A percentile compares a stretch with the other conserved stretches of the same genome.
phyloP scores from a whole-genome alignment of 1,140 invertebrate genomes.

The Drosophila cardini region DNA sequence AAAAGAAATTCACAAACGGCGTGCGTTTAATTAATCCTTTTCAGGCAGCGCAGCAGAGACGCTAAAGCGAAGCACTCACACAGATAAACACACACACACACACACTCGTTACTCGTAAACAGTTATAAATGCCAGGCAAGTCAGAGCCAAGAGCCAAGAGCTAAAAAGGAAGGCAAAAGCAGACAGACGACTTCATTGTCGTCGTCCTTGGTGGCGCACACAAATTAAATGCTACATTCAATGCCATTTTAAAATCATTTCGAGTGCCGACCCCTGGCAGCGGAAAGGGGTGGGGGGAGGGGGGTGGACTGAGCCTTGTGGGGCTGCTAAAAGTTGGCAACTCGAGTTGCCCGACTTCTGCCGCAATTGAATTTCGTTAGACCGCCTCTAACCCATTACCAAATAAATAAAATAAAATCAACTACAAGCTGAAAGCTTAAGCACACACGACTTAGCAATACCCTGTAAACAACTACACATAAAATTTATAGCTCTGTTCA shows the following conservation, averaged over 20 bases:
- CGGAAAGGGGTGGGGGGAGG: not conserved
- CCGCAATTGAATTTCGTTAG: conserved; percentile 75
- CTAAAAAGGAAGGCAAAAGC: conserved; percentile 17
- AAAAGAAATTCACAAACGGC: conserved; percentile 50
- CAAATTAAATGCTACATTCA: conserved; percentile 83
- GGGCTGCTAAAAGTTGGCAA: conserved; percentile 71
- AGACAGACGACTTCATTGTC: conserved; percentile 32
- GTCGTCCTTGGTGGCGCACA: conserved; percentile 63
- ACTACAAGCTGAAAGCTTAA: not conserved
- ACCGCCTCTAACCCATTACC: conserved; percentile 20
- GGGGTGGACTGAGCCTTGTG: conserved; percentile 33
- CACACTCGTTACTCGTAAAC: conserved; percentile 60
- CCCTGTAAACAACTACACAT: not conserved
- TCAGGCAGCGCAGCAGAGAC: conserved; percentile 56
- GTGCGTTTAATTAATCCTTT: conserved; percentile 79
- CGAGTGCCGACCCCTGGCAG: conserved; percentile 52
- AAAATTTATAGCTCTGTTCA: not conserved
- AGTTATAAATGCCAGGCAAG: conserved; percentile 65
- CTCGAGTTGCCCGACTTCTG: conserved; percentile 54
- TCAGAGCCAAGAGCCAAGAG: conserved; percentile 22
- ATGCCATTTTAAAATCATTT: conserved; percentile 79
- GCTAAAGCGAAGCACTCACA: conserved; percentile 6
- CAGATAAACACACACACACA: conserved; percentile 1
- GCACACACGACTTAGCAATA: not conserved
- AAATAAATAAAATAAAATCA: conserved; percentile 13